Evolutionary conservation across 2,888 invertebrate species (phyloP).

Genomic region (Heliconius ismenius): DNA sequence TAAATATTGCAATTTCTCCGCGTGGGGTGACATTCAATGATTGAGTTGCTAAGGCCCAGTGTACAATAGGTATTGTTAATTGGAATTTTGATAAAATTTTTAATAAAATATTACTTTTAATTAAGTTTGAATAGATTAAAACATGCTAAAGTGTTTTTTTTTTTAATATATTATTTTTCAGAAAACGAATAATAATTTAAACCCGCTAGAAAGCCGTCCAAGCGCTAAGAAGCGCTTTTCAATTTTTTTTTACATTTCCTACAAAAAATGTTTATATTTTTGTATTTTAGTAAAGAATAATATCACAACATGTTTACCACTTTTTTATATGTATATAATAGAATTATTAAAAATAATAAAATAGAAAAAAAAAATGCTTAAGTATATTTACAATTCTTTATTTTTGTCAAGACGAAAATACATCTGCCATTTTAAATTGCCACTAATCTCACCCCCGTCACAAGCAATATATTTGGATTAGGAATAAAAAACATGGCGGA

Average conservation of each 20-base stretch:
- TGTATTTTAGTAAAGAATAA: too few relatives aligned
- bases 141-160: neutral
- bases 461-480: constrained; percentile 65
- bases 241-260: too few relatives aligned
- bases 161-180: neutral
- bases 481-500: constrained; percentile 60
- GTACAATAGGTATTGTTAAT: constrained; percentile 36
- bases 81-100: constrained; percentile 24
- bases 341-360: neutral
- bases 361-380: neutral
- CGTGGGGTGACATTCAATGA: constrained; percentile 57
- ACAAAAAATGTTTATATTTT: too few relatives aligned
- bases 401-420: neutral
- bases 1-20: constrained; percentile 54
- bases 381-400: too few relatives aligned
- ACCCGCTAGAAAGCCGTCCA: too few relatives aligned
- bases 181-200: too few relatives aligned
- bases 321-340: neutral
- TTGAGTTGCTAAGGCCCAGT: constrained; percentile 50
- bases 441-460: neutral
- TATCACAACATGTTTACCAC: too few relatives aligned
- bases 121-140: neutral
- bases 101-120: neutral
- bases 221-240: too few relatives aligned
- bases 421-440: constrained; percentile 1